Evolutionary conservation across 2,113 vertebrate genomes (phyloP), one percentile per base, ranked within the genome.

Genomic region (Toxotes chatareus): DNA sequence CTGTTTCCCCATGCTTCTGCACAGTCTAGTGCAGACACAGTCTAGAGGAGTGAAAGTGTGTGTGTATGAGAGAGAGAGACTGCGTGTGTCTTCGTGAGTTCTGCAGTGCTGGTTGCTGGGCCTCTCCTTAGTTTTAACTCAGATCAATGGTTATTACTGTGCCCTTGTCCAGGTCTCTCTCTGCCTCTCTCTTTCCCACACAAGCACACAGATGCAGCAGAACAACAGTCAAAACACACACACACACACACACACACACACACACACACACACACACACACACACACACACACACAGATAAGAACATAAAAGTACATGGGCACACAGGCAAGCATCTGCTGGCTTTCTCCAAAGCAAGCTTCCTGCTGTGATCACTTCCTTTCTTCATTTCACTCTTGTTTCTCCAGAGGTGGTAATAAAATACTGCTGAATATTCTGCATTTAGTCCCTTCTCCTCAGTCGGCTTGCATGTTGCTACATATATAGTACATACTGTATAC

Each of bases 121-220:
- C 79, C 70, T 90, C 84, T 87, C 78, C 79, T 89, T 85, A 91
- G 84, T 90, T 91, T 93, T 89, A 86, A 83, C 83, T 93, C 86
- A 87, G 90, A 95, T 94, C 92, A 91, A 88, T 95, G 91, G 79
- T 91, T 94, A 93, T 93, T 94, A 93, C 90, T 73, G 83, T 83
- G 91, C 85, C 92, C 89, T 94, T 93, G 92, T 90, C 76, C 77
- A 65, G 79, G 80, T 65, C 57, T 79, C 81, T 83, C 76, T 83
- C 74, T 19, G 67, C 59, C n/a, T 36, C 62, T 55, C 73, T 19
- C 51, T 49, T 82, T 61, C 64, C 51, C 67, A 80, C 42, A 79
- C 9, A 53, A 12, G 36, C 36, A 69, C 46, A 62, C 46, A 63
- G 23, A 53, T 31, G 10, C 56, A 64, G 10, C 56, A 64, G 65